phyloP scores from a whole-genome alignment of 2,113 vertebrate genomes.

The Sprattus sprattus region DNA sequence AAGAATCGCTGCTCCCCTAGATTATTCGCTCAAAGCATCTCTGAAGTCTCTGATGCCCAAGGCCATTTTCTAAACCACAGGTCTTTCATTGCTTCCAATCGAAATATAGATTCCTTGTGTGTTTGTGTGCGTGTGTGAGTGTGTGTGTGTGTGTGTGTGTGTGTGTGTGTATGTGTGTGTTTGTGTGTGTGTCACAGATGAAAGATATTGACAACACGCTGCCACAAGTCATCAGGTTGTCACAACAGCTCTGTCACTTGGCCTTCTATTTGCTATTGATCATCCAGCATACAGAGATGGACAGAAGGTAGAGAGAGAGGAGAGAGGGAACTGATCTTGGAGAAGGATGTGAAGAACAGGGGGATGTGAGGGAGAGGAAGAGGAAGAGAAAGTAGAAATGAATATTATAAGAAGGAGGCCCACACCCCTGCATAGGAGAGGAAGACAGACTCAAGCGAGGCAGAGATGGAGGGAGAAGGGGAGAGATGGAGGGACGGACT shows the following conservation, averaged over 20 bases:
- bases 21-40: neutral
- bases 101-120: neutral
- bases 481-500: neutral
- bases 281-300: neutral
- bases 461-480: neutral
- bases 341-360: neutral
- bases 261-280: neutral
- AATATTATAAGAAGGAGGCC: neutral
- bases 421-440: neutral
- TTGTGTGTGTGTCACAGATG: conserved; percentile 9
- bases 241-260: neutral
- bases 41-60: neutral
- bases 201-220: neutral
- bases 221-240: neutral
- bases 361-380: neutral
- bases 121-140: neutral
- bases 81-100: neutral
- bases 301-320: neutral
- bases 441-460: too few relatives aligned
- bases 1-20: neutral
- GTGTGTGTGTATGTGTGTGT: neutral
- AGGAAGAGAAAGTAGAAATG: neutral
- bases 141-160: neutral
- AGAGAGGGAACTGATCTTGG: neutral
- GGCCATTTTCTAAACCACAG: neutral